Conservation (phyloP, 2,797 vertebrate genomes). For the Moxostoma hubbsi region DNA sequence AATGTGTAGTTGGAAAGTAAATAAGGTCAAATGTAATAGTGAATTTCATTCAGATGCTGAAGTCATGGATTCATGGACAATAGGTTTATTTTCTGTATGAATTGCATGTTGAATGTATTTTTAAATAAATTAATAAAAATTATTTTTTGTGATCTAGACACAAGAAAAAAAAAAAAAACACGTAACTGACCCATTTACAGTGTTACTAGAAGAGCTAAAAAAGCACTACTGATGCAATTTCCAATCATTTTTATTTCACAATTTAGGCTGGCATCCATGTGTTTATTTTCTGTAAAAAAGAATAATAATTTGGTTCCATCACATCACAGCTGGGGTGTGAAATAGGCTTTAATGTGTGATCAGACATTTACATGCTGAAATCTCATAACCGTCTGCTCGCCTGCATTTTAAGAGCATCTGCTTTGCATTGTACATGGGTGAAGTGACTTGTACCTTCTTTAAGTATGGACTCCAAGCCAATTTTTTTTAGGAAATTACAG, state of each 20-base stretch:
- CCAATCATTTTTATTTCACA: constrained; percentile 10
- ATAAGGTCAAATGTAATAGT: no score
- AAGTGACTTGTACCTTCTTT: constrained; percentile 68
- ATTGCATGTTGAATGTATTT: no score
- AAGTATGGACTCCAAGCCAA: constrained; percentile 71
- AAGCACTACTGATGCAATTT: neutral
- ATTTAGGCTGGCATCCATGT: constrained; percentile 23
- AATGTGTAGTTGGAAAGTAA: no score
- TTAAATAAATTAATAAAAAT: neutral
- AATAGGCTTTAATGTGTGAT: constrained; percentile 41
- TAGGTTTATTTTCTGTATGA: no score
- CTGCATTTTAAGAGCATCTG: constrained; percentile 74
- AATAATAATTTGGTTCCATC: constrained; percentile 39
- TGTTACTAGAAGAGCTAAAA: neutral
- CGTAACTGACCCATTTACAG: neutral
- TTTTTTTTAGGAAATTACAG: constrained; percentile 78
- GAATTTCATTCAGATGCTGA: no score
- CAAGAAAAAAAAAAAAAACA: neutral
- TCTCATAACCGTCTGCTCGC: constrained; percentile 48
- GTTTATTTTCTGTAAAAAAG: constrained; percentile 37
- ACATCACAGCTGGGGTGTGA: constrained; percentile 48
- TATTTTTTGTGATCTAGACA: neutral
- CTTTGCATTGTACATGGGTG: constrained; percentile 71
- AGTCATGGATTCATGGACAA: no score
- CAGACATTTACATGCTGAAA: constrained; percentile 24